phyloP scores from a whole-genome alignment of 2,797 vertebrate species.

The Hozukius guyotensis region DNA sequence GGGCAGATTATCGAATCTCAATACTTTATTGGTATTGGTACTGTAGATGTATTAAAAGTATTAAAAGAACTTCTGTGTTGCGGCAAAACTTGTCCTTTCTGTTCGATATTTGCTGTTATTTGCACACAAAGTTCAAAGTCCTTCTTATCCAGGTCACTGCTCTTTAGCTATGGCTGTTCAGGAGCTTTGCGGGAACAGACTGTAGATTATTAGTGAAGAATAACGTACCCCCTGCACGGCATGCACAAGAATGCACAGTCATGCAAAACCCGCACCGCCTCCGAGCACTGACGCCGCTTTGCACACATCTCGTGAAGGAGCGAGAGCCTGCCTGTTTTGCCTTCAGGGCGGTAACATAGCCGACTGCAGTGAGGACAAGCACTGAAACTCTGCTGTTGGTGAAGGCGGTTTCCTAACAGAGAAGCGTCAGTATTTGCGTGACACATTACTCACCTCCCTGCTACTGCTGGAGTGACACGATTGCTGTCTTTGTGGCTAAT shows the following conservation, averaged over 20 bases:
- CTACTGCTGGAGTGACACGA: conserved; percentile 17
- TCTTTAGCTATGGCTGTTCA: conserved; percentile 38
- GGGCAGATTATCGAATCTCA: not conserved
- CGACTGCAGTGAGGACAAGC: not conserved
- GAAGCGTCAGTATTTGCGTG: conserved; percentile 31
- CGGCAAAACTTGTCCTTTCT: not conserved
- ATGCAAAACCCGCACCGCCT: conserved; percentile 10
- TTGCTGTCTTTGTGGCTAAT: conserved; percentile 33
- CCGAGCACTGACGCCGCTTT: not conserved
- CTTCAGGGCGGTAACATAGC: not conserved
- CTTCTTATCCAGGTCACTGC: conserved; percentile 51
- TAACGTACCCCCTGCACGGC: not conserved
- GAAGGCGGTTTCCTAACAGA: conserved; percentile 16
- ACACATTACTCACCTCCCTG: conserved; percentile 33
- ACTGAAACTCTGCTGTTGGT: conserved; percentile 1
- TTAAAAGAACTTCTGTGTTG: not conserved
- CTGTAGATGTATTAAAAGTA: too few species aligned
- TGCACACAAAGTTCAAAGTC: conserved; percentile 41
- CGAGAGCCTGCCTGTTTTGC: not conserved
- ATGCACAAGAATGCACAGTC: conserved; percentile 51
- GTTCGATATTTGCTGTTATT: conserved; percentile 34
- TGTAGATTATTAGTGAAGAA: conserved; percentile 55
- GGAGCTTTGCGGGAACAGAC: not conserved
- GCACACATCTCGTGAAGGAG: conserved; percentile 18
- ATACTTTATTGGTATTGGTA: not conserved